Conservation (phyloP, 2,888 invertebrate genomes). For the Acleris sparsana region DNA sequence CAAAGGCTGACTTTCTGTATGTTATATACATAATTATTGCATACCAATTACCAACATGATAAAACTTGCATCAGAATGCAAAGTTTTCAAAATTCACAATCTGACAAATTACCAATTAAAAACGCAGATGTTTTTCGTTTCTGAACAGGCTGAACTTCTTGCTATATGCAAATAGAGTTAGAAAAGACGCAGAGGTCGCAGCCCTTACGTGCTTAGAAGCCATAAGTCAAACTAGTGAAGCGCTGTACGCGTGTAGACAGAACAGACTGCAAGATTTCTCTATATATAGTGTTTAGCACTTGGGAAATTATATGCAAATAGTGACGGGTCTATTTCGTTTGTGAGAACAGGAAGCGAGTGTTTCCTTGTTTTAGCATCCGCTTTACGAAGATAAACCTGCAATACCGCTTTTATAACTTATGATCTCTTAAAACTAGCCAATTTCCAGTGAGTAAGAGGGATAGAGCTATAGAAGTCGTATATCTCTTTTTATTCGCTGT, state of each 20-base stretch:
- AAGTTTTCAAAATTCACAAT: too few species aligned
- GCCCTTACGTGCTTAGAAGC: conserved; percentile 68
- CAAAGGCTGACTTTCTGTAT: too few species aligned
- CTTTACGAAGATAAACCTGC: not conserved
- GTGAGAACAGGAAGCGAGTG: conserved; percentile 22
- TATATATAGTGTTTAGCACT: conserved; percentile 23
- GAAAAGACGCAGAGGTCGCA: conserved; percentile 55
- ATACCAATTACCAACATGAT: too few species aligned
- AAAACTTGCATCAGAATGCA: too few species aligned
- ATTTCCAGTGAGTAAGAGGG: too few species aligned
- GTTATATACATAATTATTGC: too few species aligned
- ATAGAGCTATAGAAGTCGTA: too few species aligned
- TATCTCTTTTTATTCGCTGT: too few species aligned
- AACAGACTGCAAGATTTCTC: conserved; percentile 36
- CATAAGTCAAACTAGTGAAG: conserved; percentile 66
- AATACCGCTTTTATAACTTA: too few species aligned
- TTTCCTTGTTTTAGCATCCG: conserved; percentile 20
- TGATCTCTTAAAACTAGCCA: too few species aligned
- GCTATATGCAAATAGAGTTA: conserved; percentile 62
- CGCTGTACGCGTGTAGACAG: conserved; percentile 65
- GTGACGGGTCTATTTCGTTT: conserved; percentile 36
- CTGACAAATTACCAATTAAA: too few species aligned
- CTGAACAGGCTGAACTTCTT: conserved; percentile 7
- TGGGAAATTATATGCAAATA: conserved; percentile 33
- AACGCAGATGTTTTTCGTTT: not conserved